Conservation (phyloP, 1,140 invertebrate genomes). For the Acyrthosiphon pisum region DNA sequence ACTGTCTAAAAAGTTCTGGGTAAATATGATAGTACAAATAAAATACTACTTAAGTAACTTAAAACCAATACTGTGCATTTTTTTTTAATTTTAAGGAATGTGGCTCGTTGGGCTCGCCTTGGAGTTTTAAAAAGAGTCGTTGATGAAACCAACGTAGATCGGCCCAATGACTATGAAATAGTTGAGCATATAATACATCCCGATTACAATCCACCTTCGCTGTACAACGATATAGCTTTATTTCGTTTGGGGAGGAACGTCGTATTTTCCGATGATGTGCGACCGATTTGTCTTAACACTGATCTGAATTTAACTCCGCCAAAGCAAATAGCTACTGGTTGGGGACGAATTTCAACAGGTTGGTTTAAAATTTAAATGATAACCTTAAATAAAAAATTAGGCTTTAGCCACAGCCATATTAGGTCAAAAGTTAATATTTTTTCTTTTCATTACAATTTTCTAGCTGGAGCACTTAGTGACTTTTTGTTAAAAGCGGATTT, state of each 20-base stretch:
- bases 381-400: too few relatives aligned
- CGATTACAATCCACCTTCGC: constrained; percentile 41
- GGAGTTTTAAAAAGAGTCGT: background rate
- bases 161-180: background rate
- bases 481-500: constrained; percentile 59
- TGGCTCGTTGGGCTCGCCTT: background rate
- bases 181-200: background rate
- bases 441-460: too few relatives aligned
- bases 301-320: background rate
- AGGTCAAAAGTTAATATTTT: too few relatives aligned
- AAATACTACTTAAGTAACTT: background rate
- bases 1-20: background rate
- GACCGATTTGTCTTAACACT: constrained; percentile 66
- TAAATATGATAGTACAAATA: background rate
- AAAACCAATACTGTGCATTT: too few relatives aligned
- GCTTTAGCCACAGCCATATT: too few relatives aligned
- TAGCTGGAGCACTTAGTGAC: constrained; percentile 56
- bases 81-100: background rate
- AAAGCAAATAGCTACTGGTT: constrained; percentile 66
- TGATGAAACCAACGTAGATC: background rate
- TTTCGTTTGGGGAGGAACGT: constrained; percentile 64
- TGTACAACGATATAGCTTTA: constrained; percentile 60
- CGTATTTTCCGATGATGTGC: constrained; percentile 62
- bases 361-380: too few relatives aligned
- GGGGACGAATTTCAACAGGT: constrained; percentile 63